Percentiles rank a stretch among this genome's conserved stretches.
phyloP scores from a whole-genome alignment of 2,113 vertebrate species.

The Leptocoma aspasia region DNA sequence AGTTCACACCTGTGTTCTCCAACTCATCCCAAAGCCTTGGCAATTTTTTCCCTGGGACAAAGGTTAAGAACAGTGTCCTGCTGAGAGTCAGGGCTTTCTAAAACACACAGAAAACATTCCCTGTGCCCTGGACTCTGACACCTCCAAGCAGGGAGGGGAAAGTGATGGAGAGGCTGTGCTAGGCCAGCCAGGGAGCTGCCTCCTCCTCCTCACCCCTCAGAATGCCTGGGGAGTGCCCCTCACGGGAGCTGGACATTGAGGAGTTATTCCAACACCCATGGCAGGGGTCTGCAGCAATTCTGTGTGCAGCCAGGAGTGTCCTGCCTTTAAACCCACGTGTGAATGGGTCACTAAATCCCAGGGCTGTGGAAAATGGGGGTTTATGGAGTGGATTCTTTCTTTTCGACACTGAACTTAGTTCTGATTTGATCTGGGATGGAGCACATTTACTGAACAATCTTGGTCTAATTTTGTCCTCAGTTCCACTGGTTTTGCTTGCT shows the following conservation, averaged over 20 bases:
- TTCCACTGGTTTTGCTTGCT: background rate
- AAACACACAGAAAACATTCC: no score
- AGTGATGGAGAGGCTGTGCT: background rate
- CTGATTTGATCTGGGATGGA: background rate
- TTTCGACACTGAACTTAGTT: background rate
- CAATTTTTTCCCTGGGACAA: no score
- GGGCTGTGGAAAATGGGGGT: background rate
- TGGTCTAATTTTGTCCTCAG: background rate
- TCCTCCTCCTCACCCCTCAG: background rate
- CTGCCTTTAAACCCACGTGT: background rate
- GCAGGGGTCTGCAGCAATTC: background rate
- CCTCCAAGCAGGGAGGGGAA: constrained; percentile 9
- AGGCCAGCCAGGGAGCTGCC: background rate
- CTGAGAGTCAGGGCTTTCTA: no score
- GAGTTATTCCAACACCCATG: background rate
- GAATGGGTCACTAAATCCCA: background rate
- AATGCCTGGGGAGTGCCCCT: background rate
- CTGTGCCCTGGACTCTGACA: no score
- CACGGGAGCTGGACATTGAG: background rate
- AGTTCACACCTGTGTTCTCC: no score
- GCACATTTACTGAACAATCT: background rate
- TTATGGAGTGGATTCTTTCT: background rate
- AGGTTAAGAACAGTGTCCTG: no score
- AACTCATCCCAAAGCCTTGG: no score
- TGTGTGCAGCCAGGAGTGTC: background rate